Evolutionary conservation across 2,888 invertebrate species (phyloP).

Genomic region (Antheraea yamamai): DNA sequence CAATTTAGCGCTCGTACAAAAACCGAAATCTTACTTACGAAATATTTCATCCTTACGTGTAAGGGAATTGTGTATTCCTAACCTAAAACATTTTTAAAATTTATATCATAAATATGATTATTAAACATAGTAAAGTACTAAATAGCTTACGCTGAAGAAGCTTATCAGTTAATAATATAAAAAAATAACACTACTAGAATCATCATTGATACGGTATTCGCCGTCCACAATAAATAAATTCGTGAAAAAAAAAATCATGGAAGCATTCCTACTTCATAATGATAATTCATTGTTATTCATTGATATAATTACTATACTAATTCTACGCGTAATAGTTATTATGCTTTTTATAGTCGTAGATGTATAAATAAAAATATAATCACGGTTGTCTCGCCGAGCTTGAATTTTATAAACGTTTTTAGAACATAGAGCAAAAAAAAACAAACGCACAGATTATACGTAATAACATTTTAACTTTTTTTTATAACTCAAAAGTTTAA

Average conservation of each 20-base stretch:
- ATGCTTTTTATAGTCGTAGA: conserved; percentile 32
- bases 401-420: conserved; percentile 47
- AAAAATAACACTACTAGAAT: conserved; percentile 12
- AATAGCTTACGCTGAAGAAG: neutral
- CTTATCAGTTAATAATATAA: conserved; percentile 3
- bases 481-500: neutral
- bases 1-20: too few relatives aligned
- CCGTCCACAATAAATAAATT: conserved; percentile 25
- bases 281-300: neutral
- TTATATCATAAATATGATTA: too few relatives aligned
- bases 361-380: conserved; percentile 24
- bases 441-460: conserved; percentile 13
- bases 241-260: neutral
- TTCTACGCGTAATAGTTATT: conserved; percentile 1
- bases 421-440: conserved; percentile 19
- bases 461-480: neutral
- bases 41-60: too few relatives aligned
- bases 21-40: too few relatives aligned
- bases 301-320: neutral
- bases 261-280: neutral
- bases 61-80: too few relatives aligned
- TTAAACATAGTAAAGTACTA: conserved; percentile 8
- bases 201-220: conserved; percentile 21
- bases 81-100: too few relatives aligned
- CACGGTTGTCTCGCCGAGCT: conserved; percentile 76